Conservation (phyloP, 2,113 vertebrate species). For the Antennarius striatus region DNA sequence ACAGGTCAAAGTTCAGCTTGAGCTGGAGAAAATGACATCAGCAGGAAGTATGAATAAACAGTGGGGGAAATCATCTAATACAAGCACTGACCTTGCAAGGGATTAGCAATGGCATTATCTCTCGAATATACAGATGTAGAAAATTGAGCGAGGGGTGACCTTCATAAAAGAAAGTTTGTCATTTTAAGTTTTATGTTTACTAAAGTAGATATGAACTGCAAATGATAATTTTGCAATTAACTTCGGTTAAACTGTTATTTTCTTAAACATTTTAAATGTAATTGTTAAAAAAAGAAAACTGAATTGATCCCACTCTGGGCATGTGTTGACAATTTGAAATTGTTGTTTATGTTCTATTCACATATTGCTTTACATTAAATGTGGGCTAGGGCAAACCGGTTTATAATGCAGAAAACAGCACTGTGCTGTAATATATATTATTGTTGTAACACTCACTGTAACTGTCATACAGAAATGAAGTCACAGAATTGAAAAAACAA, state of each 20-base stretch:
- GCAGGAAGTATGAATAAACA: constrained; percentile 79
- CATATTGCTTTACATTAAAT: too few species aligned
- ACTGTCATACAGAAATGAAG: too few species aligned
- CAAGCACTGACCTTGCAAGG: constrained; percentile 74
- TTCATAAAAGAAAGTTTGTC: constrained; percentile 64
- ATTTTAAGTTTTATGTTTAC: constrained; percentile 21
- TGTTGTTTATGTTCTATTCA: too few species aligned
- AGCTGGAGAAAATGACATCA: constrained; percentile 77
- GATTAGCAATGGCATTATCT: constrained; percentile 73
- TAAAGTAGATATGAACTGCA: neutral
- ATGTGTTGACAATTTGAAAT: too few species aligned
- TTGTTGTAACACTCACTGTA: too few species aligned
- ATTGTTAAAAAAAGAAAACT: neutral
- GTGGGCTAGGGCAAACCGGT: too few species aligned
- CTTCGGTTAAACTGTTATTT: neutral
- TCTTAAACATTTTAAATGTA: neutral
- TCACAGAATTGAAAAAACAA: too few species aligned
- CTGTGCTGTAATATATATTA: too few species aligned
- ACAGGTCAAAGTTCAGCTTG: constrained; percentile 70
- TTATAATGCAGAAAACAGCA: too few species aligned
- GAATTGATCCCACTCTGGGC: too few species aligned
- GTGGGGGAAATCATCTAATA: constrained; percentile 74
- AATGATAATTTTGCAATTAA: neutral
- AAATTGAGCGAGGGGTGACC: constrained; percentile 61
- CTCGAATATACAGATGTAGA: constrained; percentile 70